Base-by-base conservation (phyloP, 1,140 invertebrate genomes). In the Calycopis cecrops region DNA sequence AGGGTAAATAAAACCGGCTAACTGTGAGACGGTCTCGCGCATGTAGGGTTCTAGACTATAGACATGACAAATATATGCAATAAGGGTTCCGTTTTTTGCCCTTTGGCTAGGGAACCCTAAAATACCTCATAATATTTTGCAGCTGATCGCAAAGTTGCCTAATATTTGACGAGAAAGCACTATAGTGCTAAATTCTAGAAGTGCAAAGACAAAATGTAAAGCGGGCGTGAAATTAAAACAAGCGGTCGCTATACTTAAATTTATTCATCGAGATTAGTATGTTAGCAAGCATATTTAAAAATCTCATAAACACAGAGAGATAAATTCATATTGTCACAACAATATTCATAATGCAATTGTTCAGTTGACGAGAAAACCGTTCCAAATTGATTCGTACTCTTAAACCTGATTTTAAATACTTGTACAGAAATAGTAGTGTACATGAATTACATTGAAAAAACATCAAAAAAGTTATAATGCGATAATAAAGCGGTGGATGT, bases 401-500 rank as follows among this genome's bases (percentile, higher is more conserved):
- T 77, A 73, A 76, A 81, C 79, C 73, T 83, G 83, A 86, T 86
- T 83, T 79, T 82, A 78, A 73, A 76, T 71, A 76, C 75, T 73
- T 60, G 68, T 71, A 79, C 69, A 79, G 74, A 75, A 73, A 81
- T 79, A 83, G 69, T 78, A 76, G 76, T 81, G 60, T 78, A 78
- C 62, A 73, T 77, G 73, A 79, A 73, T 79, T 65, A 73, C 79
- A 65, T 81, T 86, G 80, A 86, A 86, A 86, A 86, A 84, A 80
- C 68, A 74, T 84, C 80, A 79, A 86, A 86, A 85, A 86, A 77
- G 48, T 73, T 70, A 62, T 72, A 61, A 60, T 74, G 77, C 71
- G 73, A 75, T 69, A 65, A 71, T 71, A 67, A 40, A 40, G 52
- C 64, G 54, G 48, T 53, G 56, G 59, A 35, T 33, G 60, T 56